phyloP scores from a whole-genome alignment of 2,113 vertebrate species.

The Serranochromis macrocephalus region DNA sequence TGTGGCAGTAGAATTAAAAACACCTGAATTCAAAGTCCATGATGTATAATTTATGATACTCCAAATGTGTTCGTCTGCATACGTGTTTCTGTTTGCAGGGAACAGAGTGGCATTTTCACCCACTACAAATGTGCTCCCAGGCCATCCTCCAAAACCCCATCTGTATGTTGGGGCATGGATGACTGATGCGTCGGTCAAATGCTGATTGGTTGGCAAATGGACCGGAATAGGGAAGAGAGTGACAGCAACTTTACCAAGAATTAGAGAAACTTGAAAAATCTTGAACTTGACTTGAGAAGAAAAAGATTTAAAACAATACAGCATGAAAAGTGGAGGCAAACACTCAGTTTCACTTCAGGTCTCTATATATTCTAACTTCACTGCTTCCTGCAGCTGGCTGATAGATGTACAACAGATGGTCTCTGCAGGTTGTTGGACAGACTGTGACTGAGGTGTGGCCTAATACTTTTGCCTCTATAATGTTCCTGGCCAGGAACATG shows the following conservation, averaged over 20 bases:
- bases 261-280: not conserved
- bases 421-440: not conserved
- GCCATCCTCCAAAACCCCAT: not conserved
- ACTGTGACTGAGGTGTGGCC: accelerated
- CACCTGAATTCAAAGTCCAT: not conserved
- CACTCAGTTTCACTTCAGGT: not conserved
- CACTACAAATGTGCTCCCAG: not conserved
- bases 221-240: not conserved
- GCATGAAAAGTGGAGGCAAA: accelerated
- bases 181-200: not conserved
- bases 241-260: not conserved
- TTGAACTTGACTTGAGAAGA: not conserved
- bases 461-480: not conserved
- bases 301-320: not conserved
- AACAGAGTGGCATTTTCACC: not conserved
- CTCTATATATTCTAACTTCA: not conserved
- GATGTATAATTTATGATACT: not conserved
- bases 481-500: not conserved
- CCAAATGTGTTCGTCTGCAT: not conserved
- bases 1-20: not conserved
- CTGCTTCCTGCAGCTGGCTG: not conserved
- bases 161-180: not conserved
- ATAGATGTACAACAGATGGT: not conserved
- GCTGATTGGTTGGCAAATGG: not conserved
- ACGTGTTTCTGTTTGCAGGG: not conserved